Percentiles rank a stretch among this genome's conserved stretches.
Conservation (phyloP, 2,888 invertebrate species). For the Synanthedon vespiformis region DNA sequence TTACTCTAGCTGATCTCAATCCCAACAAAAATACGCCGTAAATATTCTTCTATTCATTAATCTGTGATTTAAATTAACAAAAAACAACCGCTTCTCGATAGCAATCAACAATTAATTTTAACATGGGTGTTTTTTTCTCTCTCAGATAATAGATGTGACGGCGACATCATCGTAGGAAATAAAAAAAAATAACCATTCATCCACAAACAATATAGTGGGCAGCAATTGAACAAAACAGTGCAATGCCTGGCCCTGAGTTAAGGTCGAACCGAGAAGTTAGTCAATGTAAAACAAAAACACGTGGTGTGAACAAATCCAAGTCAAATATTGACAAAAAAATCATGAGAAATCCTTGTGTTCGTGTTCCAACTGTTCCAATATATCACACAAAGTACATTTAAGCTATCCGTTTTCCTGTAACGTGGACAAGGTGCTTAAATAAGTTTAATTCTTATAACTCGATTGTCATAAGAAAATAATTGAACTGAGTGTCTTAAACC, state of each 20-base stretch:
- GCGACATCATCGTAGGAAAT: constrained; percentile 22
- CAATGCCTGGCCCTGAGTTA: constrained; percentile 28
- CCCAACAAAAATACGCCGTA: not conserved
- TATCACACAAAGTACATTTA: constrained; percentile 1
- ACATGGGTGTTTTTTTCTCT: constrained; percentile 32
- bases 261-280: constrained; percentile 19
- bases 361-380: not conserved
- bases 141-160: constrained; percentile 25
- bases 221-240: constrained; percentile 18
- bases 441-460: no score
- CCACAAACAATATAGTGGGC: constrained; percentile 18
- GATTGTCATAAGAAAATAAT: no score
- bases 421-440: no score
- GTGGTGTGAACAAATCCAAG: constrained; percentile 6
- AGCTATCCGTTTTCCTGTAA: not conserved
- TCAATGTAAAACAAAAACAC: constrained; percentile 16
- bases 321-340: constrained; percentile 5
- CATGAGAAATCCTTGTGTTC: constrained; percentile 15
- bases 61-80: not conserved
- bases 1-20: no score
- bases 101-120: constrained; percentile 47
- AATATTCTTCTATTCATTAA: not conserved
- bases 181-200: constrained; percentile 26
- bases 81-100: constrained; percentile 38
- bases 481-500: no score